phyloP scores from a whole-genome alignment of 2,797 vertebrate genomes.

The Cirrhinus molitorella region DNA sequence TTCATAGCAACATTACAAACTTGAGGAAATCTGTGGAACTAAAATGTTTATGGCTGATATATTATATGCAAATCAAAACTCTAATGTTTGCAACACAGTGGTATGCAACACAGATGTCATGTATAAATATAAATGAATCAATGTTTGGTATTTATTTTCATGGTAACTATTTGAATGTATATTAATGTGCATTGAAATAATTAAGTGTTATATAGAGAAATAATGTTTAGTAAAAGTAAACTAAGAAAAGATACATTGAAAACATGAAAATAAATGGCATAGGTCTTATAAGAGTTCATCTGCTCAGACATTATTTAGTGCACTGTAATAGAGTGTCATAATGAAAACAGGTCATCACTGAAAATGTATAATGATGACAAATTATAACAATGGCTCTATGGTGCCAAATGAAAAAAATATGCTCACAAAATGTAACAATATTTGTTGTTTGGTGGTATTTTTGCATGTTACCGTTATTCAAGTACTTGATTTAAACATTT shows the following conservation, averaged over 20 bases:
- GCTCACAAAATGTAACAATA: not conserved
- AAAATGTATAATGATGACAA: constrained; percentile 27
- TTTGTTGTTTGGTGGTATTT: not conserved
- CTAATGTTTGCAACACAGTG: constrained; percentile 7
- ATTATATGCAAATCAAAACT: not conserved
- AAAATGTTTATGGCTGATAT: not conserved
- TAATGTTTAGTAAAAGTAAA: no score
- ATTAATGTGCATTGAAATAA: no score
- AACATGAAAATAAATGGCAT: no score
- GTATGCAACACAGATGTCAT: not conserved
- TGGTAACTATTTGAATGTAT: not conserved
- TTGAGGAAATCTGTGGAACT: not conserved
- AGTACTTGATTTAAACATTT: no score
- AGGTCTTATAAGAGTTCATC: not conserved
- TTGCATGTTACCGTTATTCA: no score
- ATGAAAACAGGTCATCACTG: constrained; percentile 15
- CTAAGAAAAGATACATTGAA: no score
- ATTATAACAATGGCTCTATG: not conserved
- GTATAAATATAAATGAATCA: not conserved
- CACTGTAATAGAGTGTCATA: not conserved
- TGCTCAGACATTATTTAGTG: not conserved
- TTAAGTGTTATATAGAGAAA: not conserved
- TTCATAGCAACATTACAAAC: not conserved
- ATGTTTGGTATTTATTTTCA: not conserved
- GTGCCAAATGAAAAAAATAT: not conserved